phyloP scores from a whole-genome alignment of 1,140 invertebrate genomes.

The Saxidomus purpurata region DNA sequence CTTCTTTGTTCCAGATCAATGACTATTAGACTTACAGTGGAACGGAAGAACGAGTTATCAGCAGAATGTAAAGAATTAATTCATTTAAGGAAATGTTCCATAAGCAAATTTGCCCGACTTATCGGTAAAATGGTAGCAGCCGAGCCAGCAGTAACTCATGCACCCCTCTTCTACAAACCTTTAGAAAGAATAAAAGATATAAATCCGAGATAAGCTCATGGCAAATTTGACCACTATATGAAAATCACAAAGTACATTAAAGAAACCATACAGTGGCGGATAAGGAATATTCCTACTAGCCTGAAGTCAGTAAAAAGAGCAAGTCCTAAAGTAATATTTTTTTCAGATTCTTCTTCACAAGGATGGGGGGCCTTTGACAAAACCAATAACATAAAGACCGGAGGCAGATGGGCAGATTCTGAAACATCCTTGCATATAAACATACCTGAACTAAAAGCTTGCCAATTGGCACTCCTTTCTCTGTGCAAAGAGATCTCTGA shows the following conservation, averaged over 20 bases:
- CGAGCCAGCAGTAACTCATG: neutral
- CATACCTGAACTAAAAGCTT: too few relatives aligned
- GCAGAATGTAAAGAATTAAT: too few relatives aligned
- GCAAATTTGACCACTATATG: slow-evolving; percentile 13
- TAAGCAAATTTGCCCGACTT: neutral
- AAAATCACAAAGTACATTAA: neutral
- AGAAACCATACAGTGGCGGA: neutral
- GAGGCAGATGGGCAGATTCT: neutral
- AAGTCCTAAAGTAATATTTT: neutral
- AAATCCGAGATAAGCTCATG: neutral
- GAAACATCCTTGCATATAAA: too few relatives aligned
- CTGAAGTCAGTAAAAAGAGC: neutral
- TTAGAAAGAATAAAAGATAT: neutral
- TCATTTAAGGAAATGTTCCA: too few relatives aligned
- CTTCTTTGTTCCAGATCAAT: too few relatives aligned
- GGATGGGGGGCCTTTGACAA: too few relatives aligned
- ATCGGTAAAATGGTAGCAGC: neutral
- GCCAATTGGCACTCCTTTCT: too few relatives aligned
- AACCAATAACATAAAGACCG: neutral
- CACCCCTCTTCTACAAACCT: neutral
- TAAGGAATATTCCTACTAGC: neutral
- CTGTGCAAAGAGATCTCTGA: too few relatives aligned
- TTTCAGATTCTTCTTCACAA: neutral
- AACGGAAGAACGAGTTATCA: too few relatives aligned
- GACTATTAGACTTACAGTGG: too few relatives aligned